Percentiles rank a stretch among this genome's conserved stretches.
Evolutionary conservation across 1,140 invertebrate genomes (phyloP).

Genomic region (Dreissena polymorpha): DNA sequence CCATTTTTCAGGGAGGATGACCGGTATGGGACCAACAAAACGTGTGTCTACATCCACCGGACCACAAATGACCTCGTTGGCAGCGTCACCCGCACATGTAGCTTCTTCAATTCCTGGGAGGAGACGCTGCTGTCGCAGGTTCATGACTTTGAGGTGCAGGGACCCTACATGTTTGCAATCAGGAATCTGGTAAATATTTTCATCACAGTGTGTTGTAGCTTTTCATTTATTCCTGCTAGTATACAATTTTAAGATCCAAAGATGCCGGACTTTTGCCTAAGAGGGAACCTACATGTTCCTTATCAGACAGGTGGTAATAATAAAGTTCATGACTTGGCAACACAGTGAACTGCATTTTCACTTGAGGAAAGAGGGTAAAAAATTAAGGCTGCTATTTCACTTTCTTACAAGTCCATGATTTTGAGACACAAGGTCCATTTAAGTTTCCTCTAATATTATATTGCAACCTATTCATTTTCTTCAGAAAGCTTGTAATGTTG

Average conservation of each 20-base stretch:
- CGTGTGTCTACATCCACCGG: constrained; percentile 86
- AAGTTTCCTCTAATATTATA: no score
- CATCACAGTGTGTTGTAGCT: not conserved
- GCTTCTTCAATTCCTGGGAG: constrained; percentile 78
- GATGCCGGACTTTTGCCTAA: not conserved
- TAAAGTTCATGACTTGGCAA: no score
- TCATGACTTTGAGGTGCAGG: constrained; percentile 90
- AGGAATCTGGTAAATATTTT: constrained; percentile 76
- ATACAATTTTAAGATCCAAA: no score
- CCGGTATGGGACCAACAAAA: constrained; percentile 50
- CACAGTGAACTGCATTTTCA: no score
- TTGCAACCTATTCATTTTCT: no score
- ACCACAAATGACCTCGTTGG: constrained; percentile 79
- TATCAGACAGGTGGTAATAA: no score
- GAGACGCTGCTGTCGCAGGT: constrained; percentile 85
- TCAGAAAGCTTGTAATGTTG: no score
- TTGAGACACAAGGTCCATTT: no score
- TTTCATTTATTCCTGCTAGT: no score
- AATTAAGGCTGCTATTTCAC: no score
- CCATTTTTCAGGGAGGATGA: constrained; percentile 53
- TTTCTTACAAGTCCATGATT: no score
- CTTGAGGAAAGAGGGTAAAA: no score
- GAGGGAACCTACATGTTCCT: not conserved
- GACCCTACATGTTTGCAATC: constrained; percentile 92
- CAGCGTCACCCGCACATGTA: constrained; percentile 83